These are phyloP conservation scores for Pteromalus puparum DNA, from an alignment of 1,140 invertebrate genomes.

Conservation along the genomic window DNA sequence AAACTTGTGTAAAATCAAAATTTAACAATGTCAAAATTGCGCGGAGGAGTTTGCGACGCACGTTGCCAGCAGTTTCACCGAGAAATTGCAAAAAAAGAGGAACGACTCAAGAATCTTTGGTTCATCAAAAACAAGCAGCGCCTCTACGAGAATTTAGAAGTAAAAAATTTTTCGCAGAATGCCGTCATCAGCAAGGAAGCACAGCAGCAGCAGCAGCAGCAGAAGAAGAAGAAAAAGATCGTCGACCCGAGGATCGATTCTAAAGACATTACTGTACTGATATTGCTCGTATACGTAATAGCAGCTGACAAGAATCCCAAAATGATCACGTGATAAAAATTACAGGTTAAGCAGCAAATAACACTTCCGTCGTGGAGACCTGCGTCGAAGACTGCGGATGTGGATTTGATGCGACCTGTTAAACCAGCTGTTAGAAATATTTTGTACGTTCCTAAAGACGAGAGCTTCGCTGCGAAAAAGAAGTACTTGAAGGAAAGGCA, in stretches of 20 bases:
- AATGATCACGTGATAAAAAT: too few relatives aligned
- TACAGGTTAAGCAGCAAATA: constrained; percentile 48
- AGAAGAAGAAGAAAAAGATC: constrained; percentile 8
- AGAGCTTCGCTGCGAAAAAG: constrained; percentile 59
- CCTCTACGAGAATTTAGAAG: constrained; percentile 59
- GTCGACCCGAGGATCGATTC: background rate
- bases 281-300: too few relatives aligned
- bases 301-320: too few relatives aligned
- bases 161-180: constrained; percentile 19
- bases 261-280: background rate
- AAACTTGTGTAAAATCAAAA: background rate
- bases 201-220: constrained; percentile 2
- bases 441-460: constrained; percentile 57
- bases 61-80: constrained; percentile 60
- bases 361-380: constrained; percentile 57
- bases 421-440: constrained; percentile 55
- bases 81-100: constrained; percentile 59
- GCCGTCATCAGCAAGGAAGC: constrained; percentile 5
- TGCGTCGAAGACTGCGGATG: constrained; percentile 35
- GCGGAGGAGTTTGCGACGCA: constrained; percentile 55
- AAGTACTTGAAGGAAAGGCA: constrained; percentile 63
- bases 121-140: constrained; percentile 63
- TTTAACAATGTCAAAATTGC: constrained; percentile 41
- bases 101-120: constrained; percentile 60
- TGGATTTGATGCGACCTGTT: constrained; percentile 61